Conservation (phyloP, 1,140 invertebrate species). For the Drosophila kepulauana region DNA sequence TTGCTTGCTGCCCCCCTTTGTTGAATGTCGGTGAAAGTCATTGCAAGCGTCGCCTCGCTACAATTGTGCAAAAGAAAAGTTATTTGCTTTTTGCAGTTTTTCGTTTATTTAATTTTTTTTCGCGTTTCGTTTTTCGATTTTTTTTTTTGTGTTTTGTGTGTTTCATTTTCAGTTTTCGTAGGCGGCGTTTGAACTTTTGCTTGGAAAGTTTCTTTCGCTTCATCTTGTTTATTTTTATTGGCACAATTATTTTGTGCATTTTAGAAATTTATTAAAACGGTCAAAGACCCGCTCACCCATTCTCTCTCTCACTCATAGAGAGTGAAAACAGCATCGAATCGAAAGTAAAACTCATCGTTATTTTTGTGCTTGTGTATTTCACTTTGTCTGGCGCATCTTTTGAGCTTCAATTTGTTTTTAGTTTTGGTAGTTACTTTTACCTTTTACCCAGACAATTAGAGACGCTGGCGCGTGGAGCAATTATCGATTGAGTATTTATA, state of each 20-base stretch:
- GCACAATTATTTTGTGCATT: constrained; percentile 83
- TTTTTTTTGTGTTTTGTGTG: constrained; percentile 44
- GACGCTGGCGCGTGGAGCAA: background rate
- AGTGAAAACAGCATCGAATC: constrained; percentile 62
- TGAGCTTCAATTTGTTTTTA: background rate
- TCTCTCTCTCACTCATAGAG: constrained; percentile 34
- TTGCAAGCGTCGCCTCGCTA: constrained; percentile 68
- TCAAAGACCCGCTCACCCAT: constrained; percentile 57
- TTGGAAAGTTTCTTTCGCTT: constrained; percentile 73
- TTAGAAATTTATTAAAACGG: constrained; percentile 78
- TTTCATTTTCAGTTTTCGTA: constrained; percentile 60
- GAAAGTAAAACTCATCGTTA: constrained; percentile 62
- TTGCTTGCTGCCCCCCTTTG: constrained; percentile 16
- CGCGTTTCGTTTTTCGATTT: constrained; percentile 7
- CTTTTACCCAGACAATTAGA: background rate
- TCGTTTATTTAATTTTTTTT: constrained; percentile 56
- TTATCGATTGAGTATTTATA: background rate
- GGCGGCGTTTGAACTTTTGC: constrained; percentile 77
- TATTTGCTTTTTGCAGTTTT: constrained; percentile 68
- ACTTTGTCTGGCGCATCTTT: background rate
- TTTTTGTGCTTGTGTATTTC: background rate
- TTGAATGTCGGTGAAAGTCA: constrained; percentile 80
- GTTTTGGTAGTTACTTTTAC: background rate
- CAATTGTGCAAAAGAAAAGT: constrained; percentile 84
- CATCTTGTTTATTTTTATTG: constrained; percentile 79